Evolutionary conservation across 2,797 vertebrate species (phyloP), one percentile per base, ranked within the genome.

Genomic region (Falco berigora): DNA sequence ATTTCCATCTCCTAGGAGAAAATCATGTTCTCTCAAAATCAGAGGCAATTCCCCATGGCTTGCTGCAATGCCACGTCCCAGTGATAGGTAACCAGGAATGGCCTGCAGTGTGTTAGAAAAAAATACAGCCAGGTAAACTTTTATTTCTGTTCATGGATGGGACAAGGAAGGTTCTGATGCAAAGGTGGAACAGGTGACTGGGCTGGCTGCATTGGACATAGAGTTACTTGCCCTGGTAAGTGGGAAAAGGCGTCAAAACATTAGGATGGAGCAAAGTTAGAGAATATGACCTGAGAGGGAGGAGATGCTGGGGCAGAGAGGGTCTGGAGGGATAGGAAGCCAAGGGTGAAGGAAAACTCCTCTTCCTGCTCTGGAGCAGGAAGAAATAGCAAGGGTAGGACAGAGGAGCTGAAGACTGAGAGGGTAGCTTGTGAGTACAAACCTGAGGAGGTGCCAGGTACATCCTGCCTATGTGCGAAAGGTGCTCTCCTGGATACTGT

Each of bases 401-500:
- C 7, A 62, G 24, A 81, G 21, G 14, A 66, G 36, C n/a, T 21
- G 38, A 47, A 49, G 68, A 56, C 18, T 9, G 24, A 50, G 73
- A 1, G 2, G 40, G 30, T 38, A 72, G 58, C 2, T n/a, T 36
- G 21, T 0, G 6, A 71, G n/a, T 21, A 38, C 40, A 87, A 30
- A 67, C 28, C 56, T 42, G 21, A 85, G 47, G 59, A 92, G n/a
- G 53, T 61, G n/a, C 25, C 53, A 80, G 36, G 30, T n/a, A 55
- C 32, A 38, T 17, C 28, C 25, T 0, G 0, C 36, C 23, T 28
- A 6, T 40, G 34, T 22, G 15, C 0, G 0, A 50, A 88, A 22
- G 46, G 8, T 56, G 23, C 5, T 62, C 46, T 69, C 38, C 72
- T 34, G 30, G 16, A 46, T 24, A 34, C 72, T 46, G 21, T 50